Evolutionary conservation across 2,113 vertebrate genomes (phyloP), one percentile per base, ranked within the genome.

Genomic region (Lepus timidus): DNA sequence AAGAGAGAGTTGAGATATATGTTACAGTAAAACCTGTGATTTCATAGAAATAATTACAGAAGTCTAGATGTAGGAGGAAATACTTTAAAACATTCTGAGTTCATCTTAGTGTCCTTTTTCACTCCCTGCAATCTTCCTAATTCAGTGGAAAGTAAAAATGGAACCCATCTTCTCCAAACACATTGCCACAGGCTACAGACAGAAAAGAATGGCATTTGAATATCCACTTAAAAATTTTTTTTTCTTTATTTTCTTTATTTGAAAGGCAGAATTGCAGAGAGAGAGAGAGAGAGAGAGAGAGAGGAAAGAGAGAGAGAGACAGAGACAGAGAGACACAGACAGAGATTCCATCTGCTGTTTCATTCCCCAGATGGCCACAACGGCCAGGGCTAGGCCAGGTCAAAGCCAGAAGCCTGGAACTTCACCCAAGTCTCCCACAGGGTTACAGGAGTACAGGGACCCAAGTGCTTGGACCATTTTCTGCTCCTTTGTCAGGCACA

Each of bases 151-250:
- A 85, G 70, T 58, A 81, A 90, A 11, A 83, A 22, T 9, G 22
- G 49, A 92, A 58, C 0, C 29, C 13, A 71, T 85, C 62, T 86
- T 93, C 51, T 92, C 82, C n/a, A 92, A 55, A 80, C 29, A 52
- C 14, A 10, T 71, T 67, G 55, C 36, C 83, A 11, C 3, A 68
- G 20, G 70, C 22, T 33, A 88, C 31, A 9, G 51, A 79, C 29
- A 96, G 78, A 44, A 95, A 76, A 92, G 61, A 80, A 91, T 52
- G 4, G 11, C 49, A 94, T 76, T 85, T 39, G 61, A 76, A 85
- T 52, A 80, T 62, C 10, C 29, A 52, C 64, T 88, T 85, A 80
- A 70, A 78, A 91, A 52, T 36, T 36, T 36, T 36, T 36, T 36
- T 36, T 36, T 36, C 36, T 36, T 33, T 90, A 64, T 85, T 6